phyloP scores from a whole-genome alignment of 2,888 invertebrate genomes.

The Diplazon laetatorius region DNA sequence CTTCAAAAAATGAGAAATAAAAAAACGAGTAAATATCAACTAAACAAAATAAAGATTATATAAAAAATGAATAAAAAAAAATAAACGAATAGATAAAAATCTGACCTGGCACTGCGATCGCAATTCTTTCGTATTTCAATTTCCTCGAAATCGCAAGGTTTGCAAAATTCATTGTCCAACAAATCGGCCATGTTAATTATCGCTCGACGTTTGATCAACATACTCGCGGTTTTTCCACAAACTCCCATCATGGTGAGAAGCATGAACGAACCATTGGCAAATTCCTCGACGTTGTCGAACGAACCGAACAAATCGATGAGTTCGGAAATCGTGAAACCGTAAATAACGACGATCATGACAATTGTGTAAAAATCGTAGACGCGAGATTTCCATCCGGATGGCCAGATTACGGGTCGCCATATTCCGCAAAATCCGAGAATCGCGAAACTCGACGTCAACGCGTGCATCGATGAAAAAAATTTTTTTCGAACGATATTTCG shows the following conservation, averaged over 20 bases:
- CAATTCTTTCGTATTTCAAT: slow-evolving; percentile 22
- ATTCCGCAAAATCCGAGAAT: slow-evolving; percentile 46
- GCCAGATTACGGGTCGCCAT: slow-evolving; percentile 55
- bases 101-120: slow-evolving; percentile 33
- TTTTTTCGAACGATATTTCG: background rate
- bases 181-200: slow-evolving; percentile 52
- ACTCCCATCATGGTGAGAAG: slow-evolving; percentile 57
- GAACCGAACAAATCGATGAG: slow-evolving; percentile 60
- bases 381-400: slow-evolving; percentile 36
- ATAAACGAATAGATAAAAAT: background rate
- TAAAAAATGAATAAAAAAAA: background rate
- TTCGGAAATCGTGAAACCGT: slow-evolving; percentile 52
- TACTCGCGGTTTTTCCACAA: slow-evolving; percentile 60
- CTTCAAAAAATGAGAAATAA: no score
- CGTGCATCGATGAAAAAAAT: slow-evolving; percentile 42
- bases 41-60: no score
- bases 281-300: slow-evolving; percentile 57
- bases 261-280: slow-evolving; percentile 66
- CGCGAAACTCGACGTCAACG: slow-evolving; percentile 16
- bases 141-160: slow-evolving; percentile 13
- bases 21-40: background rate
- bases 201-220: slow-evolving; percentile 53
- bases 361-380: slow-evolving; percentile 54
- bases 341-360: slow-evolving; percentile 46
- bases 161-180: slow-evolving; percentile 43